Percentiles rank a stretch among this genome's conserved stretches.
Evolutionary conservation across 2,797 vertebrate genomes (phyloP).

Genomic region (Carcharodon carcharias): DNA sequence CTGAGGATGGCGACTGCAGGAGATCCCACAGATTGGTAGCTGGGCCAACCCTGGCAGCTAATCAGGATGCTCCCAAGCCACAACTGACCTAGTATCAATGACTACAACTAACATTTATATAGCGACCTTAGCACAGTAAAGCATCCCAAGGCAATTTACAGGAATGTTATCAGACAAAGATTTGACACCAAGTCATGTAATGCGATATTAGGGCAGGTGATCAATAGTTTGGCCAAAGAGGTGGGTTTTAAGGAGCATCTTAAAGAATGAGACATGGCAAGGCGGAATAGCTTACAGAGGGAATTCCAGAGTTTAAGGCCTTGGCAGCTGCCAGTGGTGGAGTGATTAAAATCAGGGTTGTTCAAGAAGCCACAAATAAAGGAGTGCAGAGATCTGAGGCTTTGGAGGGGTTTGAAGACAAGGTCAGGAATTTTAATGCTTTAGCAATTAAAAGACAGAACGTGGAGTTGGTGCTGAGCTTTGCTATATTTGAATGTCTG

Average conservation of each 20-base stretch:
- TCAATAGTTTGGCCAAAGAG: background rate
- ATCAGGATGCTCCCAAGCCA: background rate
- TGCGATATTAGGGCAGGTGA: background rate
- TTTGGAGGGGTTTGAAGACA: background rate
- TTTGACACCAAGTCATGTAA: background rate
- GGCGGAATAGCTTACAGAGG: background rate
- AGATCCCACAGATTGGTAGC: background rate
- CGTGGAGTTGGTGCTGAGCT: background rate
- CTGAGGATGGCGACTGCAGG: background rate
- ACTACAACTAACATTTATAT: background rate
- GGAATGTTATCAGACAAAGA: background rate
- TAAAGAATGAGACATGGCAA: background rate
- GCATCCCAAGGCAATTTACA: background rate
- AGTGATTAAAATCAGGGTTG: background rate
- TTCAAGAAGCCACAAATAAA: background rate
- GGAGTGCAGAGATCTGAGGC: background rate
- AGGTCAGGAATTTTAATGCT: background rate
- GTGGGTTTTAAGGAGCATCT: background rate
- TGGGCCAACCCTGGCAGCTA: background rate
- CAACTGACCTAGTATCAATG: background rate
- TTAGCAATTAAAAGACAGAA: background rate
- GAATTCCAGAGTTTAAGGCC: background rate
- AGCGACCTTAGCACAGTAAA: background rate
- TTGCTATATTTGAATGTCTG: background rate
- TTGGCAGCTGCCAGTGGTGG: background rate